Evolutionary conservation across 1,140 invertebrate genomes (phyloP).

Genomic region (Drusus annulatus): DNA sequence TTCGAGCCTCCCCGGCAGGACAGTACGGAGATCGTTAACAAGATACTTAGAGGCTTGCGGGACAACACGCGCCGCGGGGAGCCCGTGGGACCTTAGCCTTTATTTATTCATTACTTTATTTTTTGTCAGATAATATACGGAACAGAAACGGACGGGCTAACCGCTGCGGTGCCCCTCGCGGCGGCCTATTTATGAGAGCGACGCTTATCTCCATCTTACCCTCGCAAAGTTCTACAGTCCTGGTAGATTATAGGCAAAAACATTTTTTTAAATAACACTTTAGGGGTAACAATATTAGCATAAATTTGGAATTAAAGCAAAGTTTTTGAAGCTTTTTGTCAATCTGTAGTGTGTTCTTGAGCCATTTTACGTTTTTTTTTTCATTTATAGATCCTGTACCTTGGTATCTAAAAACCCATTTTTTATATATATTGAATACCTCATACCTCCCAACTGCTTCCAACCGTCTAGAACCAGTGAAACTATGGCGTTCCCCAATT

Average conservation of each 20-base stretch:
- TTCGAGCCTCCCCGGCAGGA: background rate
- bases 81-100: constrained; percentile 43
- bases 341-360: no score
- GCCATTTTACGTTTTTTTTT: no score
- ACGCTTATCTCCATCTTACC: constrained; percentile 54
- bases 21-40: constrained; percentile 55
- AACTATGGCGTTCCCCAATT: no score
- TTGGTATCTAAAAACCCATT: no score
- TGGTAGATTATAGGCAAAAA: background rate
- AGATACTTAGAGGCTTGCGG: constrained; percentile 56
- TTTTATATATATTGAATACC: no score
- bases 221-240: constrained; percentile 20
- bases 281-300: no score
- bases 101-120: constrained; percentile 44
- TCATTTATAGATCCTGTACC: no score
- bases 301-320: no score
- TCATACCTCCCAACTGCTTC: no score
- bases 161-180: constrained; percentile 39
- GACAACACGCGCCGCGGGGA: constrained; percentile 57
- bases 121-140: constrained; percentile 10
- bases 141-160: constrained; percentile 5
- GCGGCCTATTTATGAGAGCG: constrained; percentile 56
- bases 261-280: no score
- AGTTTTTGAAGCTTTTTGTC: no score
- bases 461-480: no score